Base-by-base conservation (phyloP, 2,113 vertebrate genomes). In the Cheilinus undulatus region DNA sequence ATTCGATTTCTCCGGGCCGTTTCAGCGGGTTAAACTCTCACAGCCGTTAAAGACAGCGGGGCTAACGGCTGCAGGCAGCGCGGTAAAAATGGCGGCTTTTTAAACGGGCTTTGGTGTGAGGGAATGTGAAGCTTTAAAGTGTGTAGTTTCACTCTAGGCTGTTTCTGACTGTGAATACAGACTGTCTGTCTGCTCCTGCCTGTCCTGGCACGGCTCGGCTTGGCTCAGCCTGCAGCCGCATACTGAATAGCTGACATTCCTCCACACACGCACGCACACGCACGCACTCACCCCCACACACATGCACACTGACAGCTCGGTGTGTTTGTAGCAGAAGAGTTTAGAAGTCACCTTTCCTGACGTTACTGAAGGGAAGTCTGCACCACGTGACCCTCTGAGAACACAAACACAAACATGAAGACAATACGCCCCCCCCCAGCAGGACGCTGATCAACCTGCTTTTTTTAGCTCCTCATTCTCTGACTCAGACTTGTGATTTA, bases 191-290 rank as follows among this genome's bases (percentile, higher is more conserved):
- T 11, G 36, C 36, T 38, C 12, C 32, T 34, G 8, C 32, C 32
- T 10, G 32, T 12, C 42, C 65, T 80, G 76, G 72, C 80, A 67
- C 50, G 74, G 67, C 64, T 54, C 61, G 46, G 67, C 53, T 45
- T 50, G n/a, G 65, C 32, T 62, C 67, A 22, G 53, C 49, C 57
- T 40, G 15, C 56, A 12, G 69, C 65, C 6, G 15, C 53, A 30
- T 19, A 46, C 27, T 72, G 76, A 79, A 86, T 83, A 78, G 62
- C 76, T 84, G 46, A 20, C 84, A 90, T 88, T 86, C 83, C 86
- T 57, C 12, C 49, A 28, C 34, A 19, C 71, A 63, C 66, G 28
- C 65, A 48, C 51, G 52, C 57, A 5, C 43, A 17, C 59, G 26
- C 64, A 15, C 65, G 28, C 51, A 26, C 26, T 42, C 50, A 14